phyloP scores from a whole-genome alignment of 2,113 vertebrate genomes.

The Siniperca knerii region DNA sequence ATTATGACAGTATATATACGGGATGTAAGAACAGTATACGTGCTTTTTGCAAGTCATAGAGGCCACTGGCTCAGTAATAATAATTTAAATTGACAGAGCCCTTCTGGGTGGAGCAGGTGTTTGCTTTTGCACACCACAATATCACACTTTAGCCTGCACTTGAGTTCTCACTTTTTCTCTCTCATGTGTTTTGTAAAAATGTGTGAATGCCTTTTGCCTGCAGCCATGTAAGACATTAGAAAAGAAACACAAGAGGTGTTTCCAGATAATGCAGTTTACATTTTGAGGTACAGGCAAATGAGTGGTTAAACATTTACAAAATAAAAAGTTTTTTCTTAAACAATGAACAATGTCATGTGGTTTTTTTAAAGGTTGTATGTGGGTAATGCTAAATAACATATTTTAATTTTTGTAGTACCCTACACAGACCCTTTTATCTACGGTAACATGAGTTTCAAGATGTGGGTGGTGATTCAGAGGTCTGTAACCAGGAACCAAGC shows the following conservation, averaged over 20 bases:
- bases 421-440: not conserved
- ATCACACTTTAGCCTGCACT: slow-evolving; percentile 26
- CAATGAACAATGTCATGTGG: not conserved
- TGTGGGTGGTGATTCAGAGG: not conserved
- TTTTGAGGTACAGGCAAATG: not conserved
- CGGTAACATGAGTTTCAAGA: not conserved
- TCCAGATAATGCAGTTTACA: not conserved
- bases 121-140: slow-evolving; percentile 25
- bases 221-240: not conserved
- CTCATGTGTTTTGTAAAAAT: not conserved
- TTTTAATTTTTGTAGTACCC: not conserved
- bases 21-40: not conserved
- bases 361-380: not conserved
- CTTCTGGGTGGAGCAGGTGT: slow-evolving; percentile 73
- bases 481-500: not conserved
- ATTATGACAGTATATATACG: not conserved
- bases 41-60: not conserved
- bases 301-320: not conserved
- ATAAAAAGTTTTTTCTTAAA: too few species aligned
- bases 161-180: slow-evolving; percentile 14
- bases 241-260: not conserved
- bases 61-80: not conserved
- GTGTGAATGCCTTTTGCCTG: slow-evolving; percentile 29
- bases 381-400: not conserved
- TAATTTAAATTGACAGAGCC: slow-evolving; percentile 6